Base-by-base conservation (phyloP, 2,797 vertebrate species). In the Oreochromis grahami region DNA sequence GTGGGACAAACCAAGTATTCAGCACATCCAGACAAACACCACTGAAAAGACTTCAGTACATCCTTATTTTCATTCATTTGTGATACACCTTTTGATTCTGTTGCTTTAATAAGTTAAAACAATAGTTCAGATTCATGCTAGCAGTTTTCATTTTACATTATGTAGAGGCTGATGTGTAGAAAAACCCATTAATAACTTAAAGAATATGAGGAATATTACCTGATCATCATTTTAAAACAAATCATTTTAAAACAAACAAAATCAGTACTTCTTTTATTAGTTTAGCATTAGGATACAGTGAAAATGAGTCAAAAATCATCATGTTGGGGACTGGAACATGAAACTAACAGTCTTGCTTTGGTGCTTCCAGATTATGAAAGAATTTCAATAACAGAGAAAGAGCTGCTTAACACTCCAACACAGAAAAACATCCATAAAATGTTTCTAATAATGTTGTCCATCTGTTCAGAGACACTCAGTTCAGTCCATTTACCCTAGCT, bases 221-320 rank as follows among this genome's bases (percentile, higher is more conserved):
- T 43, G n/a, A 3, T 24, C 63, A 43, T 26, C 38, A 0, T 26
- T 70, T 70, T 70, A 26, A 26, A 26, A 26, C 26, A 5, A 36
- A 60, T 26, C 38, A 0, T 26, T 70, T 70, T 70, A 26, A 26
- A 26, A 26, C 26, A 5, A 36, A 60, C 41, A 29, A 26, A 65
- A 36, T n/a, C 58, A 65, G 12, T 3, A 4, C 0, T 68, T 24
- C 1, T 41, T 68, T 68, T 6, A 68, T 24, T 68, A 68, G 38
- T 43, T 43, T 26, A 68, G 38, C n/a, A 38, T 68, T 43, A 68
- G 38, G 5, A 45, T 15, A 41, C 13, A 70, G 21, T 43, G 32
- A 63, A n/a, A 63, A 63, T 13, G 17, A 63, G 58, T 36, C 17
- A 0, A 63, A 63, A 63, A 3, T 63, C 58, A 7, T 63, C 60